Percentiles rank a stretch among this genome's conserved stretches.
Evolutionary conservation across 1,140 invertebrate genomes (phyloP).

Genomic region (Agrilus planipennis): DNA sequence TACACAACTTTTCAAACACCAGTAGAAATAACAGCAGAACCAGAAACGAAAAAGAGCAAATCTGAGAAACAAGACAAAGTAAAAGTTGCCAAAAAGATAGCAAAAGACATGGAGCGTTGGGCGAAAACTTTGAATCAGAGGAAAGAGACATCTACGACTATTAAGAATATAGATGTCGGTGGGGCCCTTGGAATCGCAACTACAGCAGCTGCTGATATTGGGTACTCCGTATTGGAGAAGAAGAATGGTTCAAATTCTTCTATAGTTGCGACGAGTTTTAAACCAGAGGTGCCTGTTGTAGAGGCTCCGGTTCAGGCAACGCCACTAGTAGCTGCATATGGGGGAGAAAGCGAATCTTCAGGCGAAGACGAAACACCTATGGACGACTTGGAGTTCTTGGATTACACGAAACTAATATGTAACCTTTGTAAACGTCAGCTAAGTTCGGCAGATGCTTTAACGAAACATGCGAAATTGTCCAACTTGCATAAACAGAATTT

Average conservation of each 20-base stretch:
- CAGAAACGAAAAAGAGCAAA: slow-evolving; percentile 44
- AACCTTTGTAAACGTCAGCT: slow-evolving; percentile 93
- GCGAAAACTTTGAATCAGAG: slow-evolving; percentile 95
- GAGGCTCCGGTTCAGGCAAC: slow-evolving; percentile 12
- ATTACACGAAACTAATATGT: slow-evolving; percentile 86
- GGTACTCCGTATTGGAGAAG: slow-evolving; percentile 77
- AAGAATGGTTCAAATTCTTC: slow-evolving; percentile 23
- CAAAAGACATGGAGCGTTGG: slow-evolving; percentile 75
- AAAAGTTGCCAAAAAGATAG: slow-evolving; percentile 96
- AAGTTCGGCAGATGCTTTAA: slow-evolving; percentile 73
- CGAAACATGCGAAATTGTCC: slow-evolving; percentile 87
- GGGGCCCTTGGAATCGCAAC: slow-evolving; percentile 27
- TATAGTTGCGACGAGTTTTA: slow-evolving; percentile 9
- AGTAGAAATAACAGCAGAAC: slow-evolving; percentile 20
- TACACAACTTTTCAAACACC: slow-evolving; percentile 16
- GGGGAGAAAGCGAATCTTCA: slow-evolving; percentile 47
- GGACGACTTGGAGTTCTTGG: slow-evolving; percentile 54
- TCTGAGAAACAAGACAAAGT: slow-evolving; percentile 76
- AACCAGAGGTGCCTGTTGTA: slow-evolving; percentile 12
- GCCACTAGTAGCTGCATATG: slow-evolving; percentile 67
- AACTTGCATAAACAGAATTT: slow-evolving; percentile 93
- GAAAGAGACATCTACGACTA: slow-evolving; percentile 56
- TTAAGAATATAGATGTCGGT: slow-evolving; percentile 19
- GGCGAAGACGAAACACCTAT: slow-evolving; percentile 45
- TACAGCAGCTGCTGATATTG: slow-evolving; percentile 75